Base-by-base conservation (phyloP, 1,140 invertebrate species). In the Conopomorpha cramerella region DNA sequence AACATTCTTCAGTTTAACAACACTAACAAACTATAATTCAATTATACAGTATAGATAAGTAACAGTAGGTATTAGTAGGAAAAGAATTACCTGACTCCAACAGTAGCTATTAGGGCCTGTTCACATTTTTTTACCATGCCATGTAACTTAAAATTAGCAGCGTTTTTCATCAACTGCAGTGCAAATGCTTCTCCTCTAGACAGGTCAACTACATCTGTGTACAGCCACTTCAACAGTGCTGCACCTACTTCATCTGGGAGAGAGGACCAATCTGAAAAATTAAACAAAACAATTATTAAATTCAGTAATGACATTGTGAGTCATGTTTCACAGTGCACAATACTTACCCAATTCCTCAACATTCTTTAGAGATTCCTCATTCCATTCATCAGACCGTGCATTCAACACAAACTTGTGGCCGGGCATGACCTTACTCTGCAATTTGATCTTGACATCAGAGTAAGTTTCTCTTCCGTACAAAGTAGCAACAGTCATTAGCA, bases 361-460 rank as follows among this genome's bases (percentile, higher is more conserved):
- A 45, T 84, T 72, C 19, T 78, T 76, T 11, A 96, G 66, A 26
- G 86, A 79, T 34, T 81, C 77, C 48, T 90, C 84, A 61, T 84
- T 86, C 89, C 92, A 96, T 48, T 85, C 82, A 62, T 92, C 87
- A 45, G 90, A 94, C 17, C 93, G 79, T n/a, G 93, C 90, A 59
- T 86, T 86, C 6, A 98, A 77, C 8, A 97, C 87, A 81, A 98
- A 91, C 72, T 91, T 92, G 67, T 98, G 95, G 10, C 86, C 92
- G 32, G 87, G 86, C 40, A 95, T 81, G 19, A 82, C 68, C 51
- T 82, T 82, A 53, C 85, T 83, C 35, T 82, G 79, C n/a, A 95
- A 74, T 58, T 86, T 83, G 36, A 91, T 84, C 43, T 60, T 83
- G 36, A 91, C 78, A 63, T 92, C 89, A 42, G 89, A 91, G 63